phyloP scores from a whole-genome alignment of 2,888 invertebrate species.

The Stenurella melanura region DNA sequence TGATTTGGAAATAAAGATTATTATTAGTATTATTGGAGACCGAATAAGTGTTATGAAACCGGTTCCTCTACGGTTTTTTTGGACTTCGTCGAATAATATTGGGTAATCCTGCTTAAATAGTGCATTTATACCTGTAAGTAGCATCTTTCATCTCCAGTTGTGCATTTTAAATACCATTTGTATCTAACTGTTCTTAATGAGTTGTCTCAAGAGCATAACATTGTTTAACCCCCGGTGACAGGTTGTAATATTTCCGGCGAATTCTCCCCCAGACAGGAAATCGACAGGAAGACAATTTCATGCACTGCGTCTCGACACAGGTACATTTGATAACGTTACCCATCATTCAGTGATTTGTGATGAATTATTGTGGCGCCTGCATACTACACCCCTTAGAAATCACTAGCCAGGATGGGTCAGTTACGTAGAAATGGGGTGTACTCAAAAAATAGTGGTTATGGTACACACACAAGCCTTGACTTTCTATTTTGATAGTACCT shows the following conservation, averaged over 20 bases:
- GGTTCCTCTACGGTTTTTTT: too few relatives aligned
- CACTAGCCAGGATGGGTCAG: not conserved
- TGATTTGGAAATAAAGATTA: too few relatives aligned
- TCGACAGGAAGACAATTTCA: not conserved
- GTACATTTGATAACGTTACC: not conserved
- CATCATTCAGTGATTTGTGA: not conserved
- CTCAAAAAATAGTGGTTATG: not conserved
- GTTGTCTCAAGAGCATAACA: not conserved
- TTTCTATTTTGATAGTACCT: not conserved
- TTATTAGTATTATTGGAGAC: too few relatives aligned
- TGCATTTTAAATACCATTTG: too few relatives aligned
- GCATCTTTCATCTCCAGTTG: too few relatives aligned
- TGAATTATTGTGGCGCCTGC: not conserved
- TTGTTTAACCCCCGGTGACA: not conserved
- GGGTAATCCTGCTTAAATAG: too few relatives aligned
- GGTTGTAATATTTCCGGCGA: not conserved
- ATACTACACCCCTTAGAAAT: not conserved
- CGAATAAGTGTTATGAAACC: too few relatives aligned
- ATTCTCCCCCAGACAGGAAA: not conserved
- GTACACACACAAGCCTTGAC: not conserved
- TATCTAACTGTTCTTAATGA: not conserved
- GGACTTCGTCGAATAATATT: too few relatives aligned
- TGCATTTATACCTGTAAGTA: too few relatives aligned
- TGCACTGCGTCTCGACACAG: not conserved
- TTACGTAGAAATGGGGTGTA: not conserved